Percentiles rank a stretch among this genome's conserved stretches.
Evolutionary conservation across 2,888 invertebrate species (phyloP).

Genomic region (Cotesia congregata): DNA sequence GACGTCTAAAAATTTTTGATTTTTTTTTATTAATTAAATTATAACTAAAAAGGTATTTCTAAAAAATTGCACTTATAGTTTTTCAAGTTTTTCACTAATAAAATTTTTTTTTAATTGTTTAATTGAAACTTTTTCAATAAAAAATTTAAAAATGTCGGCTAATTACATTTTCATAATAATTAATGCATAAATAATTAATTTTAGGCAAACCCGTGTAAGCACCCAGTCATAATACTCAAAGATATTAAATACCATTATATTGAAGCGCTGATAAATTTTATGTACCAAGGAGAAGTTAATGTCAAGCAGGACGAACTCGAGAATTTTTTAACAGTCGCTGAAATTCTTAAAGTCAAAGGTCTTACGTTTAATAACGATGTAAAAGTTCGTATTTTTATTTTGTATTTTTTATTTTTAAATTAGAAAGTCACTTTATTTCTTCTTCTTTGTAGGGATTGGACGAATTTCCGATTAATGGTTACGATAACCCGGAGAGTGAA

Average conservation of each 20-base stretch:
- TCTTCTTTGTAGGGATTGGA: neutral
- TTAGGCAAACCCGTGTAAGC: conserved; percentile 56
- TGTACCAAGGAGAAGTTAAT: conserved; percentile 61
- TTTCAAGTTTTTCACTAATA: too few species aligned
- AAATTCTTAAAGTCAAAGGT: conserved; percentile 59
- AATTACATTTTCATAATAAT: too few species aligned
- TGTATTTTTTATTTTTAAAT: neutral
- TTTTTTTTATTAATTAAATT: too few species aligned
- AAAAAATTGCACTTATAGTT: too few species aligned
- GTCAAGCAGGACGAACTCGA: conserved; percentile 58
- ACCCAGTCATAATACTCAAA: conserved; percentile 60
- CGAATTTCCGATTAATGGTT: neutral
- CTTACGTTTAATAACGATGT: conserved; percentile 43
- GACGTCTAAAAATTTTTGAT: too few species aligned
- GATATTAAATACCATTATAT: conserved; percentile 57
- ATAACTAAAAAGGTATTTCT: too few species aligned
- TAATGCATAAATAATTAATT: too few species aligned
- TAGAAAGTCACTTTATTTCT: neutral
- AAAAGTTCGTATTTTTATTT: neutral
- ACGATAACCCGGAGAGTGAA: neutral
- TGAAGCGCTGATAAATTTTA: conserved; percentile 55
- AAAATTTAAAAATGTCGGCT: too few species aligned
- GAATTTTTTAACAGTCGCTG: conserved; percentile 56
- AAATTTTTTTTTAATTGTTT: too few species aligned
- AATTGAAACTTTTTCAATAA: too few species aligned